Conservation (phyloP, 2,888 invertebrate species). For the Catocala nupta region DNA sequence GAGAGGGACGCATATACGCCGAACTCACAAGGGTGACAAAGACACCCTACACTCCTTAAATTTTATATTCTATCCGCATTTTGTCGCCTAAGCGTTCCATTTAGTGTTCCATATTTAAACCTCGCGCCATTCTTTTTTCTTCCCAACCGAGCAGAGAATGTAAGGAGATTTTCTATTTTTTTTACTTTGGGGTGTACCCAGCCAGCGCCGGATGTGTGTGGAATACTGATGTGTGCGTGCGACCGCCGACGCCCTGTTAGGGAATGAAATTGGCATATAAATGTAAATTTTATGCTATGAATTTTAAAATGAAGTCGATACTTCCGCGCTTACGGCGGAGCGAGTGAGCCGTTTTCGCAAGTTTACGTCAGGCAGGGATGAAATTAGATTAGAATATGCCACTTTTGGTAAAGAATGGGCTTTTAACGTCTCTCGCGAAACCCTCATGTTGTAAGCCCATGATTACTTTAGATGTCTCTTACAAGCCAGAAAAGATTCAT, state of each 20-base stretch:
- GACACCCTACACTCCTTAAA: constrained; percentile 77
- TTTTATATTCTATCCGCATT: constrained; percentile 88
- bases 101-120: constrained; percentile 87
- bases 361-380: constrained; percentile 76
- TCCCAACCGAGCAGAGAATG: constrained; percentile 77
- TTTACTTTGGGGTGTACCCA: constrained; percentile 75
- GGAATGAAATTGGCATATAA: constrained; percentile 88
- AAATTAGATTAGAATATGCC: constrained; percentile 82
- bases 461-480: constrained; percentile 35
- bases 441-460: constrained; percentile 28
- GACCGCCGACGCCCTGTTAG: constrained; percentile 83
- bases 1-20: constrained; percentile 65
- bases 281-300: constrained; percentile 88
- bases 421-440: constrained; percentile 66
- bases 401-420: constrained; percentile 75
- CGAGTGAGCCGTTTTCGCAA: constrained; percentile 74
- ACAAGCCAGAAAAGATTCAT: constrained; percentile 27
- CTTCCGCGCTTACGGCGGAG: constrained; percentile 77
- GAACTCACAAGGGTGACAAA: constrained; percentile 62
- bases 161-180: constrained; percentile 78
- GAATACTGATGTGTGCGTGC: constrained; percentile 86
- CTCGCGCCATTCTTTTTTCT: constrained; percentile 82
- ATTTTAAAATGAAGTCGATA: constrained; percentile 87
- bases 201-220: constrained; percentile 73
- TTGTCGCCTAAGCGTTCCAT: constrained; percentile 88